Conservation (phyloP, 2,888 invertebrate genomes). For the Helicoverpa assulta region DNA sequence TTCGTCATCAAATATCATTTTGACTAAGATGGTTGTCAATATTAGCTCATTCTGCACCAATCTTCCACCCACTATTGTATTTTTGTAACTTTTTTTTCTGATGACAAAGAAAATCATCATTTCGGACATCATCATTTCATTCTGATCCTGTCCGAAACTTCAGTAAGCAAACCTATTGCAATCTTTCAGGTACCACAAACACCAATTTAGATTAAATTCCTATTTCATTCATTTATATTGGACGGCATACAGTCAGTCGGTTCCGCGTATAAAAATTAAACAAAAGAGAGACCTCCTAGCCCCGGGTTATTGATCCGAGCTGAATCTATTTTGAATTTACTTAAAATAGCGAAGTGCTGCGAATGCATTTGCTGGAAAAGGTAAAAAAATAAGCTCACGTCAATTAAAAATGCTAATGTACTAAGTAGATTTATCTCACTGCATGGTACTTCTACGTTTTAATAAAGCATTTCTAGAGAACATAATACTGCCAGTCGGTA, state of each 20-base stretch:
- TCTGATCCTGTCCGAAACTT: neutral
- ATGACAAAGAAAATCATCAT: no score
- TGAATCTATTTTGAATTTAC: slow-evolving; percentile 79
- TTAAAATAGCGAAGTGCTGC: slow-evolving; percentile 71
- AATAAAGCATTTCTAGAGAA: slow-evolving; percentile 36
- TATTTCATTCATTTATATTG: slow-evolving; percentile 19
- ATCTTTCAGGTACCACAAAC: slow-evolving; percentile 28
- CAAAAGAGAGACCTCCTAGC: slow-evolving; percentile 72
- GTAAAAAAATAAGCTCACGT: slow-evolving; percentile 31
- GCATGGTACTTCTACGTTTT: slow-evolving; percentile 24
- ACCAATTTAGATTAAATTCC: slow-evolving; percentile 31
- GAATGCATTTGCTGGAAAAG: slow-evolving; percentile 55
- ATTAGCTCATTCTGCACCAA: no score
- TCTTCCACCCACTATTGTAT: neutral
- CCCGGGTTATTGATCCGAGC: slow-evolving; percentile 82
- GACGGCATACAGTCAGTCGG: slow-evolving; percentile 55
- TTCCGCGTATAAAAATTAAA: slow-evolving; percentile 68
- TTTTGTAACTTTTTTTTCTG: neutral
- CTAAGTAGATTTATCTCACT: slow-evolving; percentile 48
- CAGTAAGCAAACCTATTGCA: slow-evolving; percentile 20
- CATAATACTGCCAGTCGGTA: slow-evolving; percentile 28
- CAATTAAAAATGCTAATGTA: slow-evolving; percentile 51
- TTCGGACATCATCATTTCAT: no score
- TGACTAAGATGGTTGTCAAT: no score
- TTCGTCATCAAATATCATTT: no score